Base-by-base conservation (phyloP, 2,797 vertebrate genomes). In the Xenops minutus region DNA sequence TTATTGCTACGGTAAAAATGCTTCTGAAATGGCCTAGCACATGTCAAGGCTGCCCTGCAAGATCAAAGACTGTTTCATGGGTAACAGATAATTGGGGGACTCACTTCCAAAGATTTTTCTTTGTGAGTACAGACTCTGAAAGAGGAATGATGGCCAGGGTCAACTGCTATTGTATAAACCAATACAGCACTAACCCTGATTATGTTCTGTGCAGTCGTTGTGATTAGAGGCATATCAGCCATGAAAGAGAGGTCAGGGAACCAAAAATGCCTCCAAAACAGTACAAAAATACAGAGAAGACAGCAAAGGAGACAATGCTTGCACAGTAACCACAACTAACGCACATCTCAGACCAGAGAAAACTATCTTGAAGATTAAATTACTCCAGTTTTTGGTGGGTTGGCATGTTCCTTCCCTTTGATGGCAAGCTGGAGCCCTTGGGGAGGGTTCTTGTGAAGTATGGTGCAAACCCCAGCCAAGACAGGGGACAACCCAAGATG, bases 401-500 rank as follows among this genome's bases (percentile, higher is more conserved):
- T 93, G 48, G 30, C 20, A 66, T 0, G 0, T 55, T 49, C 22
- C 32, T 66, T 66, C 39, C 24, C 49, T 21, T 9, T 1, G 2
- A 26, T 5, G 17, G 32, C 23, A 82, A 64, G 9, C 0, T 27
- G 22, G 8, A 89, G 27, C 18, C 46, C 39, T 12, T 43, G 63
- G 39, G 4, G 3, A 85, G 6, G 10, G 16, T 19, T 73, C 8
- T 24, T 34, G 10, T 23, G 48, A 72, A 7, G 34, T 18, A 37
- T 1, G 6, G 30, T 8, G 4, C 27, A 62, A 81, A 80, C 3
- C 8, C 32, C 48, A 56, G 24, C 10, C 44, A 81, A 29, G 17
- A 30, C 14, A 44, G 27, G 13, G 18, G 17, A 72, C 23, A 72
- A n/a, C 20, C 6, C 0, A 0, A 84, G 24, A 58, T 63, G 20